phyloP scores from a whole-genome alignment of 2,888 invertebrate genomes.

The Sinotaia quadrata region DNA sequence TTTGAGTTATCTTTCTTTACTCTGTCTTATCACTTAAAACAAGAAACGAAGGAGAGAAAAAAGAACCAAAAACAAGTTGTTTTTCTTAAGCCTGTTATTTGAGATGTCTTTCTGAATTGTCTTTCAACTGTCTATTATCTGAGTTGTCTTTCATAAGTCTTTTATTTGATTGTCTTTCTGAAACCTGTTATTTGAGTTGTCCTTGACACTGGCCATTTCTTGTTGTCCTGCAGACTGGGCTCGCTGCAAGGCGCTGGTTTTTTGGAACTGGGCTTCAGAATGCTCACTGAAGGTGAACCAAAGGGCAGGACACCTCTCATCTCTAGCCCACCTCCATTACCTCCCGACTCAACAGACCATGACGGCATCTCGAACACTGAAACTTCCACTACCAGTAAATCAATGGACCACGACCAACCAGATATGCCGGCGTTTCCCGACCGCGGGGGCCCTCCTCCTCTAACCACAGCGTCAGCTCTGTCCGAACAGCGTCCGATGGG shows the following conservation, averaged over 20 bases:
- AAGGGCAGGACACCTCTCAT: conserved; percentile 29
- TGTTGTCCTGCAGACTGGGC: conserved; percentile 23
- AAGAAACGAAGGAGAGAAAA: no score
- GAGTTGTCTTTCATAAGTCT: no score
- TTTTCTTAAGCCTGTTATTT: no score
- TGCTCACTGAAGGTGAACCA: conserved; percentile 40
- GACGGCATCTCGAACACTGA: not conserved
- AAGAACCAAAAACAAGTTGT: no score
- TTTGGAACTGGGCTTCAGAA: conserved; percentile 32
- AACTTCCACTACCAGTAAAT: not conserved
- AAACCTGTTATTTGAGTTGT: no score
- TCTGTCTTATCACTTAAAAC: no score
- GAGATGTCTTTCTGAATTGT: no score
- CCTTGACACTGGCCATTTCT: no score
- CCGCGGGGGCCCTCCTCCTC: conserved; percentile 11
- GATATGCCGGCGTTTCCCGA: conserved; percentile 23
- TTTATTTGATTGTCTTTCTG: no score
- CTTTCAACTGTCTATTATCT: no score
- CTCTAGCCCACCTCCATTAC: conserved; percentile 20
- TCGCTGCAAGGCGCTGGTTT: conserved; percentile 27
- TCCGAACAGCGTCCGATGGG: not conserved
- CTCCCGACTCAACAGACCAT: not conserved
- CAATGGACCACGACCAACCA: not conserved
- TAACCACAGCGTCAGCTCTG: conserved; percentile 11
- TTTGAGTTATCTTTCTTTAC: no score